These are phyloP conservation scores for Polydrusus tereticollis DNA, from an alignment of 2,888 invertebrate species.

Conservation along the genomic window DNA sequence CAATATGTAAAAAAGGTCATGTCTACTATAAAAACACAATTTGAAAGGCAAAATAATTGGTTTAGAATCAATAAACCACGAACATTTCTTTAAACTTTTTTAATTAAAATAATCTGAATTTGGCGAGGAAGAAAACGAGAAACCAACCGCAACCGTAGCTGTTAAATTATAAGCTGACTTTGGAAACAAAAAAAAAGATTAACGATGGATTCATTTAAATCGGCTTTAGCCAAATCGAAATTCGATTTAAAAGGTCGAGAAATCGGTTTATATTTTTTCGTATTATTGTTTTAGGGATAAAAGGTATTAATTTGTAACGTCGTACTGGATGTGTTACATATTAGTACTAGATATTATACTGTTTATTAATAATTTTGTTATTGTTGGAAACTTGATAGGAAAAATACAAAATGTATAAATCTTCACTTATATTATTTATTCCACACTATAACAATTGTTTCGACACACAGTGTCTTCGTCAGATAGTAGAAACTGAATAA, in stretches of 20 bases:
- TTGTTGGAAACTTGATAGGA: too few species aligned
- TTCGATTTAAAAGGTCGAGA: background rate
- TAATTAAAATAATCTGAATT: background rate
- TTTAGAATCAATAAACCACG: background rate
- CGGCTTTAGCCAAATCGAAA: background rate
- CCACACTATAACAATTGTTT: too few species aligned
- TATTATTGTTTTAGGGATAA: background rate
- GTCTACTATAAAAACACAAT: background rate
- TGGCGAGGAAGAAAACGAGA: background rate
- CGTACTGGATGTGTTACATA: too few species aligned
- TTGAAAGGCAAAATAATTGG: background rate
- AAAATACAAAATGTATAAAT: too few species aligned
- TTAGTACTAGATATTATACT: too few species aligned
- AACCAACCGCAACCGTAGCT: background rate
- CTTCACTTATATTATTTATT: too few species aligned
- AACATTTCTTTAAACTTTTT: background rate
- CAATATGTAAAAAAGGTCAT: too few species aligned
- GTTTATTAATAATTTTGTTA: too few species aligned
- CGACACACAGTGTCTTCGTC: too few species aligned
- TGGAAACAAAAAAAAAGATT: slow-evolving; percentile 2
- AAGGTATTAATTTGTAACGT: background rate
- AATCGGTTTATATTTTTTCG: background rate
- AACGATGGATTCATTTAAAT: slow-evolving; percentile 5
- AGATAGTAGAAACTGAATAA: too few species aligned
- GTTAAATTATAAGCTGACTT: background rate